Evolutionary conservation across 1,140 invertebrate species (phyloP), one percentile per base, ranked within the genome.

Genomic region (Notospermus geniculatus): DNA sequence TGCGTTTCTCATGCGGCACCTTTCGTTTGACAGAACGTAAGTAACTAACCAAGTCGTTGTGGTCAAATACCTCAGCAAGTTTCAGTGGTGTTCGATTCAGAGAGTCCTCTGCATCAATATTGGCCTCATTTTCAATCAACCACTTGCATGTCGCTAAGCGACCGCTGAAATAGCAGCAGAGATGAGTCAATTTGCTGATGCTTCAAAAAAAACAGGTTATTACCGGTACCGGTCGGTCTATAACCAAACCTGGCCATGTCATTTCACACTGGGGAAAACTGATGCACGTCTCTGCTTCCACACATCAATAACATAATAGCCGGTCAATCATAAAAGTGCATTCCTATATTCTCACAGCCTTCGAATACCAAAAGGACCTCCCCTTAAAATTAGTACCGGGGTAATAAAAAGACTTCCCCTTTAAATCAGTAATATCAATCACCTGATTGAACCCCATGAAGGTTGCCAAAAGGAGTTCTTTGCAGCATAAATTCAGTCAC

Each of bases 141-240:
- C 76, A 80, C 53, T 77, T 79, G 11, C 76, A 75, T 67, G 76
- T 76, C 13, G 80, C 77, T 43, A 79, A 29, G 55, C 78, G 72
- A 41, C 75, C 76, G 63, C 80, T 82, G 62, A 52, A 57, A 52
- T n/a, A n/a, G n/a, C n/a, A n/a, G n/a, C n/a, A n/a, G n/a, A n/a
- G n/a, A n/a, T n/a, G 2, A 15, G 36, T 41, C 19, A 27, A 58
- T 17, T 15, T 15, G 23, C 11, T 53, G 11, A 17, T 53, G n/a
- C n/a, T n/a, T n/a, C n/a, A 56, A 30, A 11, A n/a, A 32, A 13
- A 43, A 43, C 11, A 13, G 19, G 39, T 13, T 43, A 43, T 43
- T 43, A 19, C 11, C 11, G 19, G 19, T 13, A 43, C 39, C 39
- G 11, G 11, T 43, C 39, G n/a, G n/a, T n/a, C n/a, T n/a, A n/a